Evolutionary conservation across 2,113 vertebrate species (phyloP).

Genomic region (Coptodon bakossiorum): DNA sequence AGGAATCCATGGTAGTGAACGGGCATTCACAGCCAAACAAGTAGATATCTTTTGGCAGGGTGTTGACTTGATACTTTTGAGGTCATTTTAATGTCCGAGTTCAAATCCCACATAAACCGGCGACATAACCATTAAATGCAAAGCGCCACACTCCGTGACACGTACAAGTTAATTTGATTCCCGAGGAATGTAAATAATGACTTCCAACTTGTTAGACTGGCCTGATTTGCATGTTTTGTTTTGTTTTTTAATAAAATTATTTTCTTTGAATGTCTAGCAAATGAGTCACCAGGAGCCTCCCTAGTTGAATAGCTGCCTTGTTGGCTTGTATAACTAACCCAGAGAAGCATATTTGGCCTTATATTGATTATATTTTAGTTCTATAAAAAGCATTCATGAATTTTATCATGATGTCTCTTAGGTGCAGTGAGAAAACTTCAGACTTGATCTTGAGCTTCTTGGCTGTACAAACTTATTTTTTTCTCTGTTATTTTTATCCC

Average conservation of each 20-base stretch:
- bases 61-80: not conserved
- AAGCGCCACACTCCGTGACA: not conserved
- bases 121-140: not conserved
- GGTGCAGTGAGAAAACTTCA: not conserved
- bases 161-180: not conserved
- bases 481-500: accelerated
- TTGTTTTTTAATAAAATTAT: accelerated
- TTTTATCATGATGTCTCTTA: not conserved
- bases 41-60: not conserved
- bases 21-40: not conserved
- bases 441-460: not conserved
- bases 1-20: not conserved
- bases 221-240: not conserved
- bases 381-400: not conserved
- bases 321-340: not conserved
- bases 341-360: not conserved
- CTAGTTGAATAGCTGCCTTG: not conserved
- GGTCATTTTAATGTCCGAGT: not conserved
- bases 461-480: not conserved
- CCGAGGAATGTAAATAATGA: accelerated
- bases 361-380: not conserved
- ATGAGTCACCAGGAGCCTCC: not conserved
- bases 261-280: not conserved
- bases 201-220: not conserved
- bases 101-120: not conserved